Conservation (phyloP, 2,113 vertebrate genomes). For the Anguilla japonica region DNA sequence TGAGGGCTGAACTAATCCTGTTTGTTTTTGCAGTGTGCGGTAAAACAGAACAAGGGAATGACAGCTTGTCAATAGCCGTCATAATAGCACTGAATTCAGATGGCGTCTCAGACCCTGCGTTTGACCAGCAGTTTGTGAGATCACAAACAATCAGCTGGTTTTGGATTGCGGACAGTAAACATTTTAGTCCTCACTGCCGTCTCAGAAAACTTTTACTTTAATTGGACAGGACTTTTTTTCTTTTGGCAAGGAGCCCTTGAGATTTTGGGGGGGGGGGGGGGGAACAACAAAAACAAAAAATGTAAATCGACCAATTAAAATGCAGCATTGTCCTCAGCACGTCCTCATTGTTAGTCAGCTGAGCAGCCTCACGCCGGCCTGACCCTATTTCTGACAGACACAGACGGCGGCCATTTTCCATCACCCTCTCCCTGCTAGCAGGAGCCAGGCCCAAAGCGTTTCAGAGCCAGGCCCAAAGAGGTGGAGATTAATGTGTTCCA, state of each 20-base stretch:
- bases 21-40: neutral
- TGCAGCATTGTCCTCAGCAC: neutral
- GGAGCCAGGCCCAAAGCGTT: neutral
- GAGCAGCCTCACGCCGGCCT: too few relatives aligned
- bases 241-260: neutral
- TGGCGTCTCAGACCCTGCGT: neutral
- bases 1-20: neutral
- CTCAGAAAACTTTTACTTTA: conserved; percentile 4
- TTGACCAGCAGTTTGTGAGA: neutral
- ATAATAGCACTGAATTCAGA: neutral
- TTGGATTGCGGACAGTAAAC: neutral
- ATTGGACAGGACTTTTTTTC: neutral
- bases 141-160: neutral
- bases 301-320: neutral
- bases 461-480: neutral
- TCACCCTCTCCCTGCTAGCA: neutral
- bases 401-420: neutral
- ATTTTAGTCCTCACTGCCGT: neutral
- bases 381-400: neutral
- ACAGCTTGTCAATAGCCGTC: neutral
- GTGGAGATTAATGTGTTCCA: neutral
- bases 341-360: neutral
- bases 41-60: neutral
- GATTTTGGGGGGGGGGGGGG: neutral
- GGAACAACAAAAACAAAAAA: neutral